Evolutionary conservation across 2,888 invertebrate species (phyloP).

Genomic region (Antheraea yamamai): DNA sequence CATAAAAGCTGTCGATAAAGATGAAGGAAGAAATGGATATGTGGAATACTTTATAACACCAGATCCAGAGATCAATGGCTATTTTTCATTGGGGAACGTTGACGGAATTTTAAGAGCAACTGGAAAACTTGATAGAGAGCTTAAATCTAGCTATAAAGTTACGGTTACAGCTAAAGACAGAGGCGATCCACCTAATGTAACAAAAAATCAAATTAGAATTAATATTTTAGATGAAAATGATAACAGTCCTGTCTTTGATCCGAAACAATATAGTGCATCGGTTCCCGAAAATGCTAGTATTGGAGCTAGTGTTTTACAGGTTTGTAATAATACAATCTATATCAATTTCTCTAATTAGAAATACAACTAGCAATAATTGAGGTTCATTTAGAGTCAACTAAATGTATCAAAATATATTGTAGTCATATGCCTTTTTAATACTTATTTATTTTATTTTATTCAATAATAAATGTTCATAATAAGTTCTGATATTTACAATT

Average conservation of each 20-base stretch:
- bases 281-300: conserved; percentile 97
- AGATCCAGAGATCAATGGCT: conserved; percentile 83
- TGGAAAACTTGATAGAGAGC: conserved; percentile 93
- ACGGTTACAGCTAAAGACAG: conserved; percentile 93
- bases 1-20: conserved; percentile 93
- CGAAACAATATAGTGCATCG: conserved; percentile 93
- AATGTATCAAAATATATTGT: not conserved
- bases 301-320: conserved; percentile 94
- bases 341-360: no score
- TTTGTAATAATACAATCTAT: no score
- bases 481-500: not conserved
- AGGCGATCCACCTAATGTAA: conserved; percentile 90
- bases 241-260: conserved; percentile 94
- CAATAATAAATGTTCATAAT: not conserved
- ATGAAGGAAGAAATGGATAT: conserved; percentile 95
- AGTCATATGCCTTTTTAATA: not conserved
- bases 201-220: conserved; percentile 86
- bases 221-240: conserved; percentile 94
- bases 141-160: conserved; percentile 87
- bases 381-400: not conserved
- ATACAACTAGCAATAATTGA: not conserved
- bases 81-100: conserved; percentile 92
- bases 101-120: conserved; percentile 94
- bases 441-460: not conserved
- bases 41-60: conserved; percentile 92